Evolutionary conservation across 1,140 invertebrate species (phyloP), one percentile per base, ranked within the genome.

Genomic region (Sitobion miscanthi): DNA sequence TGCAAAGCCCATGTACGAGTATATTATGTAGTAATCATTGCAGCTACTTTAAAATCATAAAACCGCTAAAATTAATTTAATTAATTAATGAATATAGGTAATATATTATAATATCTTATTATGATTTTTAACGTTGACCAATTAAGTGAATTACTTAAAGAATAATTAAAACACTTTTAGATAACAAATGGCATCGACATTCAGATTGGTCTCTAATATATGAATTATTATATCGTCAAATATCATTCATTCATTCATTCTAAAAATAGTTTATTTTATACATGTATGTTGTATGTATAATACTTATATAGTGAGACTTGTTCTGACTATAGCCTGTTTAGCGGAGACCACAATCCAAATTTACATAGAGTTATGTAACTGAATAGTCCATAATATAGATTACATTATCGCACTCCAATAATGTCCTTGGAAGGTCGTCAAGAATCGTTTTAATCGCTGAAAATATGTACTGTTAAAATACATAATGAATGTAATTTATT

Each of bases 371-470:
- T 92, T n/a, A 69, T 90, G 57, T 90, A 90, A 69, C 35, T 14
- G 23, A 25, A 69, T 69, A 54, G 17, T 52, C 8, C 20, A 54
- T 54, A 54, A 54, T 52, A 42, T 30, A 17, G 89, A 30, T 69
- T 90, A 45, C 23, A 90, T 69, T 69, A 90, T 69, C 42, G 25
- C 57, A 69, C 25, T 45, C 6, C 57, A n/a, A 42, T 45, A 45
- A 69, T 45, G 89, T 47, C 57, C 89, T 90, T 69, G 89, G 57
- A 69, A 90, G 57, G 89, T 69, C 89, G 57, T 45, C 54, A 30
- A 45, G 38, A 90, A 90, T 62, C 38, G 21, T 83, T 38, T 25
- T 42, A 1, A 35, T 42, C 35, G 23, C 42, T 45, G 38, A 90
- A 90, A 52, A 52, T 52, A 90, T 62, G 11, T 90, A 77, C 62